Base-by-base conservation (phyloP, 2,888 invertebrate species). In the Osedax fenrisi region DNA sequence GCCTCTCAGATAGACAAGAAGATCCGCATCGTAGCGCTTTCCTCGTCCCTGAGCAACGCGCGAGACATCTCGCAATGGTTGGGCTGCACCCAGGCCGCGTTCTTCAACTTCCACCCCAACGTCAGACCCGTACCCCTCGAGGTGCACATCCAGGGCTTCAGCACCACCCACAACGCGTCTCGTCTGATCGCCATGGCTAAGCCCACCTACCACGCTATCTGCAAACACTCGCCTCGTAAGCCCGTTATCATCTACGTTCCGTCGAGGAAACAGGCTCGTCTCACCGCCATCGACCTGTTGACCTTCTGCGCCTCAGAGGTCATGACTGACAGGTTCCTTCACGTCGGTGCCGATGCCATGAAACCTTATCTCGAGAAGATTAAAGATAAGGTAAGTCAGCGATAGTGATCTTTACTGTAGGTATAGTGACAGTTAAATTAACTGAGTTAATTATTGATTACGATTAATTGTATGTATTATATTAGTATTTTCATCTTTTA, bases 21-120 rank as follows among this genome's bases (percentile, higher is more conserved):
- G 77, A 94, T 96, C 78, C 88, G 97, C 21, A 94, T 99, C 74
- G 90, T 99, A 27, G 94, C 96, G 0, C 86, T 99, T 17, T 92
- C 94, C 2, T 90, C 94, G 0, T 94, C 97, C 0, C 86, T 98
- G 71, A 91, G 93, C 21, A 96, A 97, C 86, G 95, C 97, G 0
- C 89, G 92, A 78, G 96, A 97, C 85, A 90, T 95, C 2, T 91
- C 94, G 0, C 92, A 94, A 82, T 97, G 97, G 97, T 86, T 97
- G 64, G 96, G 96, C 23, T 95, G 95, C 81, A 91, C 90, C 80
- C 89, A 94, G 1, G 92, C 93, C 80, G 90, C 91, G 26, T 92
- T 94, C 1, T 99, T 97, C 86, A 99, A 98, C 87, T 99, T 99
- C 86, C 96, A 97, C 82, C 97, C 98, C 0, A 94, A 93, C 82